Evolutionary conservation across 1,140 invertebrate species (phyloP).

Genomic region (Zophobas morio): DNA sequence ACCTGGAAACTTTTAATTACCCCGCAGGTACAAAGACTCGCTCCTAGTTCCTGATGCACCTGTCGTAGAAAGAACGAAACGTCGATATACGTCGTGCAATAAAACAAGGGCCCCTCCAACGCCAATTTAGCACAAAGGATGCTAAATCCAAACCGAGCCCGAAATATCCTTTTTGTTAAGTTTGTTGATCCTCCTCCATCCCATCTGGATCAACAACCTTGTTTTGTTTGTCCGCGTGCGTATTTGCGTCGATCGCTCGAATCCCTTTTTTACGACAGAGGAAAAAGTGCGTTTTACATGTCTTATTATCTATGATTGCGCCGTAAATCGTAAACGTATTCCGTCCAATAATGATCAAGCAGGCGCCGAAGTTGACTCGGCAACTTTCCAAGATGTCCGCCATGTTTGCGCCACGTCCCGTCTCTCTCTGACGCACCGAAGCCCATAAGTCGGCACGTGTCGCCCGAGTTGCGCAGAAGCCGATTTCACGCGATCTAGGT

Average conservation of each 20-base stretch:
- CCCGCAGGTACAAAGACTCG: not conserved
- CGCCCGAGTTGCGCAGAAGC: slow-evolving; percentile 15
- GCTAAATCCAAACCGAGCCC: not conserved
- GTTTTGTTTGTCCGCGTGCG: not conserved
- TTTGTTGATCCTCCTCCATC: slow-evolving; percentile 6
- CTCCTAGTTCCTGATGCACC: not conserved
- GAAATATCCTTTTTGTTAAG: slow-evolving; percentile 13
- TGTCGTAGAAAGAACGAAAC: not conserved
- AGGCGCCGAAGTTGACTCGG: slow-evolving; percentile 33
- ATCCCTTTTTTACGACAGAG: not conserved
- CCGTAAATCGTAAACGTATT: not conserved
- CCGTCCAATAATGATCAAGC: slow-evolving; percentile 13
- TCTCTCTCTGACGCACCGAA: not conserved
- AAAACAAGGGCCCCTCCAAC: not conserved
- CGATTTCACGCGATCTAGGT: not conserved
- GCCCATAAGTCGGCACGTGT: slow-evolving; percentile 16
- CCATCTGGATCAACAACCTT: slow-evolving; percentile 20
- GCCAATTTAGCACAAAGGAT: slow-evolving; percentile 11
- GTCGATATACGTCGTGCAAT: not conserved
- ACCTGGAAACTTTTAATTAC: not conserved
- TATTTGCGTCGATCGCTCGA: not conserved
- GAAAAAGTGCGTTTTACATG: slow-evolving; percentile 13
- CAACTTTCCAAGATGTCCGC: slow-evolving; percentile 44
- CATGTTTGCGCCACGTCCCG: slow-evolving; percentile 25
- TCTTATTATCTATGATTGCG: slow-evolving; percentile 23